Percentiles rank a stretch among this genome's conserved stretches.
Evolutionary conservation across 2,888 invertebrate species (phyloP).

Genomic region (Caenorhabditis zanzibari): DNA sequence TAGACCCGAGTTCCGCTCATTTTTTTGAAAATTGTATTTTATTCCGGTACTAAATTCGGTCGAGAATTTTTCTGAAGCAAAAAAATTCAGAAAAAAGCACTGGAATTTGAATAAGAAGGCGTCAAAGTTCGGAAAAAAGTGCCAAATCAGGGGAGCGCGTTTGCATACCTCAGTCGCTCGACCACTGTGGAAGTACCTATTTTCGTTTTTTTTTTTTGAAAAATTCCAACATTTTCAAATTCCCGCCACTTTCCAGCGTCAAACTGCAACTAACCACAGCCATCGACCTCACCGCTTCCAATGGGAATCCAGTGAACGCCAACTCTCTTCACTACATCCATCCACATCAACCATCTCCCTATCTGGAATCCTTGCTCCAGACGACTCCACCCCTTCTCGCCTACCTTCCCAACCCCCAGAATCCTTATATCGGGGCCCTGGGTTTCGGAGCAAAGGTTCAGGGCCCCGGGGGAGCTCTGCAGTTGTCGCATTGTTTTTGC

Average conservation of each 20-base stretch:
- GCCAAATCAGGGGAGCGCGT: too few relatives aligned
- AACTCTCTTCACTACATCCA: conserved; percentile 84
- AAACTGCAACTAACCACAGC: conserved; percentile 85
- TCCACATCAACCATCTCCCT: conserved; percentile 85
- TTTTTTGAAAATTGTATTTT: too few relatives aligned
- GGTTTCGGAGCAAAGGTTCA: conserved; percentile 86
- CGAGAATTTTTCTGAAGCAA: too few relatives aligned
- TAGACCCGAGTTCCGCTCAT: too few relatives aligned
- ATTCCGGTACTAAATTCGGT: too few relatives aligned
- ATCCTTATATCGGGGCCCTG: conserved; percentile 82
- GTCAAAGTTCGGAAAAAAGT: too few relatives aligned
- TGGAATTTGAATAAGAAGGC: too few relatives aligned
- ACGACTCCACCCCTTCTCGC: conserved; percentile 81
- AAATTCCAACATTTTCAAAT: background rate
- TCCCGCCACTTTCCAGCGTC: conserved; percentile 79
- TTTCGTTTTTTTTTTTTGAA: too few relatives aligned
- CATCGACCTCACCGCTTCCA: conserved; percentile 85
- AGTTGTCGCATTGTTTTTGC: conserved; percentile 63
- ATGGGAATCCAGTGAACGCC: conserved; percentile 84
- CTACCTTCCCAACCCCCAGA: conserved; percentile 60
- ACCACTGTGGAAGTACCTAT: too few relatives aligned
- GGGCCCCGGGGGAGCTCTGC: conserved; percentile 20
- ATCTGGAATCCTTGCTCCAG: conserved; percentile 84
- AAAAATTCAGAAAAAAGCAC: too few relatives aligned
- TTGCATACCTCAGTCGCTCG: too few relatives aligned